These are phyloP conservation scores for Cranoglanis bouderius DNA, from an alignment of 2,113 vertebrate genomes.

Conservation along the genomic window DNA sequence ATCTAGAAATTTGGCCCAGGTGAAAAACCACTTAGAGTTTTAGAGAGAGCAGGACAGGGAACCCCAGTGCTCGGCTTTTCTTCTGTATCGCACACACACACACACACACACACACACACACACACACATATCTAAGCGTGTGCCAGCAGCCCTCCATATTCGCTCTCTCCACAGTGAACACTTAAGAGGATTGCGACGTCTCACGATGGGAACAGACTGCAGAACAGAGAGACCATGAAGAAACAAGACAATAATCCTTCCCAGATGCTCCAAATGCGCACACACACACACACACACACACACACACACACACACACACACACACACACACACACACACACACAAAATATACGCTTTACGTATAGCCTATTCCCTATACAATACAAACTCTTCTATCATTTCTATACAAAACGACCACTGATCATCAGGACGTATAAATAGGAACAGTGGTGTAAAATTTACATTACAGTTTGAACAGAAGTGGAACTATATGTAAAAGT, in stretches of 20 bases:
- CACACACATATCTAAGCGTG: conserved; percentile 3
- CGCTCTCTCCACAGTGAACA: conserved; percentile 7
- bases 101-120: conserved; percentile 33
- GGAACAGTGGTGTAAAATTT: too few relatives aligned
- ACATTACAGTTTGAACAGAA: too few relatives aligned
- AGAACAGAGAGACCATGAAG: conserved; percentile 43
- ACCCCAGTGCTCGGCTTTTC: neutral
- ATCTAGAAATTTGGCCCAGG: conserved; percentile 22
- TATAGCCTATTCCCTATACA: neutral
- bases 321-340: conserved; percentile 38
- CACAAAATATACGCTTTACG: conserved; percentile 29
- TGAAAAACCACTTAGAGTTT: conserved; percentile 27
- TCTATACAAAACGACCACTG: neutral
- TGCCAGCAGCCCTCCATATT: conserved; percentile 30
- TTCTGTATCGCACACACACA: conserved; percentile 2
- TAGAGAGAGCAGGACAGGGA: conserved; percentile 8
- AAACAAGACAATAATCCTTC: conserved; percentile 53
- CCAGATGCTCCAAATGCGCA: conserved; percentile 46
- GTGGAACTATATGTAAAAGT: neutral
- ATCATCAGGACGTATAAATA: neutral
- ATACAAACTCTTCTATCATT: neutral
- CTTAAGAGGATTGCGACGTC: conserved; percentile 15
- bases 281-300: conserved; percentile 25
- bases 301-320: conserved; percentile 39
- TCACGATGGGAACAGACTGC: conserved; percentile 30